phyloP scores from a whole-genome alignment of 2,113 vertebrate species.

The Meriones unguiculatus region DNA sequence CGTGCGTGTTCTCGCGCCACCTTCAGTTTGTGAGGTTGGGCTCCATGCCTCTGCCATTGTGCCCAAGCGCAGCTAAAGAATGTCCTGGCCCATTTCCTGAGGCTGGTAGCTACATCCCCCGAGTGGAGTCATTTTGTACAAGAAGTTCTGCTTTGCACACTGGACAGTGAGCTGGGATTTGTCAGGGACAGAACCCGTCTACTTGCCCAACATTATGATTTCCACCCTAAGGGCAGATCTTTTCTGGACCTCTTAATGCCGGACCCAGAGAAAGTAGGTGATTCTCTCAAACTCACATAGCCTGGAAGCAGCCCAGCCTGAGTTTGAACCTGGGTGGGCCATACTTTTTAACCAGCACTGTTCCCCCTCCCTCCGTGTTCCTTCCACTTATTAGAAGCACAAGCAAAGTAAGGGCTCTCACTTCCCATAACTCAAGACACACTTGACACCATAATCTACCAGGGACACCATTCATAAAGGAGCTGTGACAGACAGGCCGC shows the following conservation, averaged over 20 bases:
- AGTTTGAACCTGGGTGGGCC: neutral
- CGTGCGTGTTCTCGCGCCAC: neutral
- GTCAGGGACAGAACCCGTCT: neutral
- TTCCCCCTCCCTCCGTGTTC: accelerated
- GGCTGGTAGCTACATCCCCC: accelerated
- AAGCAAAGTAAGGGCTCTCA: conserved; percentile 46
- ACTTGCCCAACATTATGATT: neutral
- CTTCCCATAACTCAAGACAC: conserved; percentile 33
- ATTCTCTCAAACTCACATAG: neutral
- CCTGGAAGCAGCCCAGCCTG: neutral
- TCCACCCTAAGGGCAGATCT: neutral
- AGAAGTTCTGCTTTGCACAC: neutral
- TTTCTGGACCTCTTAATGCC: neutral
- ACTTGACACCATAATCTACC: conserved; percentile 52
- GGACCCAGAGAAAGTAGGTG: neutral
- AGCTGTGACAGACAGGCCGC: conserved; percentile 29
- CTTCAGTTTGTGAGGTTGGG: neutral
- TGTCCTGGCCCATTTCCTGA: neutral
- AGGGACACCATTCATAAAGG: conserved; percentile 36
- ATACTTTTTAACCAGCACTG: accelerated
- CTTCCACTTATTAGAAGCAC: conserved; percentile 36
- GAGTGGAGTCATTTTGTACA: neutral
- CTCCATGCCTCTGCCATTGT: accelerated
- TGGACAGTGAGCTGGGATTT: neutral
- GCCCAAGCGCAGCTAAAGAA: neutral